phyloP scores from a whole-genome alignment of 2,113 vertebrate genomes.

The Ameiurus melas region DNA sequence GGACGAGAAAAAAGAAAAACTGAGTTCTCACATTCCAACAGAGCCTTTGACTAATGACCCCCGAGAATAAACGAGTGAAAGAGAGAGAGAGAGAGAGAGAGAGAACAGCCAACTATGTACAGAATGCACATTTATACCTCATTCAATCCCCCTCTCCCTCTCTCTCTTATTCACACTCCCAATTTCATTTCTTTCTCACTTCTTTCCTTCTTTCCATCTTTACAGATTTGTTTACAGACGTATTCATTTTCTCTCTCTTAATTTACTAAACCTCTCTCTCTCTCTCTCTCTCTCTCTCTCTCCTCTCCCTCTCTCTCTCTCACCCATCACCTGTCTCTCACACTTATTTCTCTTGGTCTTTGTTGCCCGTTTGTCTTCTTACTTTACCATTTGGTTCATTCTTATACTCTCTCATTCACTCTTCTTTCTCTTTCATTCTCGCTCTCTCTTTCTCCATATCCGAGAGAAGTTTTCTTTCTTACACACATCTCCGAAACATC shows the following conservation, averaged over 20 bases:
- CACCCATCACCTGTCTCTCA: background rate
- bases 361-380: background rate
- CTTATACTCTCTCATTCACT: background rate
- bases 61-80: conserved; percentile 29
- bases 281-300: background rate
- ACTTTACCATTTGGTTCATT: background rate
- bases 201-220: background rate
- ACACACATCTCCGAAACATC: background rate
- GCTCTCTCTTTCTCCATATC: background rate
- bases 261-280: background rate
- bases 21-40: conserved; percentile 41
- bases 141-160: background rate
- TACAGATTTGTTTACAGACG: too few relatives aligned
- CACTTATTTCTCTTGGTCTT: background rate
- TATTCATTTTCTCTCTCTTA: background rate
- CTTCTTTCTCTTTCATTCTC: background rate
- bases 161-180: background rate
- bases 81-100: conserved; percentile 35
- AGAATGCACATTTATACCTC: conserved; percentile 30
- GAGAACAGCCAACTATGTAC: background rate
- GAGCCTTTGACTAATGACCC: conserved; percentile 40
- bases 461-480: background rate
- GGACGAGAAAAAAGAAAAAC: conserved; percentile 38
- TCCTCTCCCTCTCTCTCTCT: background rate
- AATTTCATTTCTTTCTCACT: background rate